These are phyloP conservation scores for Nephrocerus scutellatus DNA, from an alignment of 2,888 invertebrate species.

Conservation along the genomic window DNA sequence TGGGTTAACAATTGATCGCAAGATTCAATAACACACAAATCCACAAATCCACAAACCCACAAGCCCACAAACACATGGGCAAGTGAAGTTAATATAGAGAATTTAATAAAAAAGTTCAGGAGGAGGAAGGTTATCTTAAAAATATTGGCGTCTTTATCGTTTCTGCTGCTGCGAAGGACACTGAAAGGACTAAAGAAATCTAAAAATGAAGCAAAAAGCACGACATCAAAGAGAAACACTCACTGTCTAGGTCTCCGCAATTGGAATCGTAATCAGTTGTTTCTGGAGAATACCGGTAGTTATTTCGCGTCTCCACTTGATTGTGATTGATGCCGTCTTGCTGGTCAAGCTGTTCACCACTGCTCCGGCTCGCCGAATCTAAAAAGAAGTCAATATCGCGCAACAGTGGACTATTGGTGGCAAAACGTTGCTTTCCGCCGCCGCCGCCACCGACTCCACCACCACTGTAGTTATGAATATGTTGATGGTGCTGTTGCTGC, in stretches of 20 bases:
- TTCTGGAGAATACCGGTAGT: slow-evolving; percentile 86
- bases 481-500: slow-evolving; percentile 4
- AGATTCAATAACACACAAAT: too few species aligned
- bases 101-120: not conserved
- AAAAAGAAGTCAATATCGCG: slow-evolving; percentile 47
- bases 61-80: too few species aligned
- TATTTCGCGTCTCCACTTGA: slow-evolving; percentile 51
- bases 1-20: too few species aligned
- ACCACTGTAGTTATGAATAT: slow-evolving; percentile 9
- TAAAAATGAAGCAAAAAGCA: not conserved
- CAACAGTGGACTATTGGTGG: slow-evolving; percentile 38
- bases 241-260: slow-evolving; percentile 74
- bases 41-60: too few species aligned
- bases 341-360: slow-evolving; percentile 44
- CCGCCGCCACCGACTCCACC: slow-evolving; percentile 17
- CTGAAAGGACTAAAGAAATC: too few species aligned
- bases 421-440: slow-evolving; percentile 28
- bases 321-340: slow-evolving; percentile 46
- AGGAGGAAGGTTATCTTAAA: too few species aligned
- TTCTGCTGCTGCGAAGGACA: too few species aligned
- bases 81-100: too few species aligned
- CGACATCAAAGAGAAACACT: slow-evolving; percentile 39
- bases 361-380: slow-evolving; percentile 47
- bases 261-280: slow-evolving; percentile 88
- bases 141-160: too few species aligned